Percentiles rank a stretch among this genome's conserved stretches.
phyloP scores from a whole-genome alignment of 2,888 invertebrate genomes.

The Dromius quadrimaculatus region DNA sequence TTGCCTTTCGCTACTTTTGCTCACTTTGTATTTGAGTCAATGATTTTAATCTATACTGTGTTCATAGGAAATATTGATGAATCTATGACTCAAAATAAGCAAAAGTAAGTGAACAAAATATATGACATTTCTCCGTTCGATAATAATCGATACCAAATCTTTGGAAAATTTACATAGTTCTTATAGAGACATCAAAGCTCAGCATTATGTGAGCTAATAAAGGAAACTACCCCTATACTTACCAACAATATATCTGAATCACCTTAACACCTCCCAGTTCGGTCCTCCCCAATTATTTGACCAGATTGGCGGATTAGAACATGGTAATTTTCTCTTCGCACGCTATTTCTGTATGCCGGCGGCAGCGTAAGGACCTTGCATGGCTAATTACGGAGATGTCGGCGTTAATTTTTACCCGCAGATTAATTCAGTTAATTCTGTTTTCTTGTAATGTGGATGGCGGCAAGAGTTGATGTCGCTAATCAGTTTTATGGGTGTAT shows the following conservation, averaged over 20 bases:
- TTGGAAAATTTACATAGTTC: no score
- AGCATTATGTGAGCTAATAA: neutral
- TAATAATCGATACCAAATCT: no score
- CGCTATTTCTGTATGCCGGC: no score
- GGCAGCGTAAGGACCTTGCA: neutral
- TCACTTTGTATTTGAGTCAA: no score
- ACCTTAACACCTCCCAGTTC: neutral
- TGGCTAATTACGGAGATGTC: neutral
- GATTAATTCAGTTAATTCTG: conserved; percentile 7
- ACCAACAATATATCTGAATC: neutral
- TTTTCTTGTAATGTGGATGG: conserved; percentile 1
- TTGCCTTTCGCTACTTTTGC: no score
- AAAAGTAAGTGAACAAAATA: no score
- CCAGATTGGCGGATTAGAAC: neutral
- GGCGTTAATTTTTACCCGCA: neutral
- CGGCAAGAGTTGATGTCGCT: conserved; percentile 7
- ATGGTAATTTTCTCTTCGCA: neutral
- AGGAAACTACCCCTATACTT: neutral
- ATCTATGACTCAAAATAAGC: no score
- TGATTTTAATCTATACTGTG: no score
- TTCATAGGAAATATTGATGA: no score
- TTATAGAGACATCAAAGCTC: no score
- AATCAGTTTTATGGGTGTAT: conserved; percentile 40
- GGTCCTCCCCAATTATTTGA: neutral
- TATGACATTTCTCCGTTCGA: no score